Base-by-base conservation (phyloP, 2,888 invertebrate genomes). In the Callinectes sapidus region DNA sequence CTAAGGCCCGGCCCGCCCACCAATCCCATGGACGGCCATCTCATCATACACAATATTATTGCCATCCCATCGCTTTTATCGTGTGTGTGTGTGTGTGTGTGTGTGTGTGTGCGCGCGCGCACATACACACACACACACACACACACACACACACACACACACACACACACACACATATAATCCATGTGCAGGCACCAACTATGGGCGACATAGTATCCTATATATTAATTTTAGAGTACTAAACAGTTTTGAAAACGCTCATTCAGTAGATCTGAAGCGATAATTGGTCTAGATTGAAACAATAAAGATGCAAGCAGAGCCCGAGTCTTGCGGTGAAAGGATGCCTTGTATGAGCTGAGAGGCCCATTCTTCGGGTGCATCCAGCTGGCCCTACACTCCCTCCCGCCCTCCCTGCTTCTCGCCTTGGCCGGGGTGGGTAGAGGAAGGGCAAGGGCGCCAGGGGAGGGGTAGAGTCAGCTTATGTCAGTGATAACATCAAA, bases 261-360 rank as follows among this genome's bases (percentile, higher is more conserved):
- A 88, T 55, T 88, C 54, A 18, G 54, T 42, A 23, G 35, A 88
- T 55, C 32, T 28, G n/a, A 61, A 88, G 61, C 54, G 88, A 88
- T 48, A 54, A 88, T 48, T 54, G 55, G 54, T 28, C 54, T 18
- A 42, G 88, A 88, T 55, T 61, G 54, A 48, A 88, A 88, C 88
- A 88, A 88, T 88, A 88, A 88, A 88, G 88, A 88, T 61, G 88
- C 88, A 55, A 61, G 88, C 55, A 54, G 88, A 42, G 48, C 55
- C 48, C 18, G 61, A 88, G 88, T 54, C 88, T 32, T 55, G 88
- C 16, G 54, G 48, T 88, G 88, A 88, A 88, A 8, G 88, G 88
- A 32, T 32, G 88, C 88, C 54, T 88, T 88, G 88, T 88, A 55
- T 16, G 32, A 54, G 88, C 35, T 88, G 88, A 88, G 88, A 88